phyloP scores from a whole-genome alignment of 2,888 invertebrate species.

The Heliconius sara region DNA sequence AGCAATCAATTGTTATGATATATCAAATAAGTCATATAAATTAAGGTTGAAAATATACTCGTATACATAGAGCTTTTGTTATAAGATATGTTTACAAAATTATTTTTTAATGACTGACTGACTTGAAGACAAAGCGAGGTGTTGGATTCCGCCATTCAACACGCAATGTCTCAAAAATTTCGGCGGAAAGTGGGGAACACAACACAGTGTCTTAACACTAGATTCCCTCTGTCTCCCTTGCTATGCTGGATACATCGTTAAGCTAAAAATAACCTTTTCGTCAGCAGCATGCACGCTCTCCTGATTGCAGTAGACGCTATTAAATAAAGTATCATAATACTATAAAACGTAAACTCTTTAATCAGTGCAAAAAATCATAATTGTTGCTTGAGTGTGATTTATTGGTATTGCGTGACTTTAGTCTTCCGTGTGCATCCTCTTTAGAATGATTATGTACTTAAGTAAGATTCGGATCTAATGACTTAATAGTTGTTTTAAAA shows the following conservation, averaged over 20 bases:
- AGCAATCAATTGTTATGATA: not conserved
- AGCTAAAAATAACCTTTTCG: not conserved
- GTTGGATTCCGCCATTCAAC: too few relatives aligned
- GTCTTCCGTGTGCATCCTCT: slow-evolving; percentile 29
- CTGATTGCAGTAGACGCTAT: slow-evolving; percentile 6
- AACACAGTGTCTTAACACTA: too few relatives aligned
- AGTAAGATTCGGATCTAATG: slow-evolving; percentile 21
- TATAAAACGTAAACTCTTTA: slow-evolving; percentile 18
- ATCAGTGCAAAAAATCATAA: slow-evolving; percentile 22
- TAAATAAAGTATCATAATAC: slow-evolving; percentile 17
- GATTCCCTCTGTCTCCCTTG: too few relatives aligned
- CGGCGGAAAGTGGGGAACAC: too few relatives aligned
- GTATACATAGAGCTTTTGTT: too few relatives aligned
- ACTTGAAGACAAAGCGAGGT: too few relatives aligned
- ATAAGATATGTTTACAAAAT: too few relatives aligned
- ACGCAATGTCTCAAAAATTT: too few relatives aligned
- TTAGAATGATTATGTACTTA: slow-evolving; percentile 20
- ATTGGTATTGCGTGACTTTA: slow-evolving; percentile 26
- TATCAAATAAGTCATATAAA: not conserved
- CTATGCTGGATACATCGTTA: too few relatives aligned
- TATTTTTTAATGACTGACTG: too few relatives aligned
- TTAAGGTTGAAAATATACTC: too few relatives aligned
- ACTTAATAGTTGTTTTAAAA: slow-evolving; percentile 18
- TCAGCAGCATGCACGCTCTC: not conserved
- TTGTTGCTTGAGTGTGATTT: slow-evolving; percentile 24